Conservation (phyloP, 2,888 invertebrate genomes). For the Hemicrepidius hirtus region DNA sequence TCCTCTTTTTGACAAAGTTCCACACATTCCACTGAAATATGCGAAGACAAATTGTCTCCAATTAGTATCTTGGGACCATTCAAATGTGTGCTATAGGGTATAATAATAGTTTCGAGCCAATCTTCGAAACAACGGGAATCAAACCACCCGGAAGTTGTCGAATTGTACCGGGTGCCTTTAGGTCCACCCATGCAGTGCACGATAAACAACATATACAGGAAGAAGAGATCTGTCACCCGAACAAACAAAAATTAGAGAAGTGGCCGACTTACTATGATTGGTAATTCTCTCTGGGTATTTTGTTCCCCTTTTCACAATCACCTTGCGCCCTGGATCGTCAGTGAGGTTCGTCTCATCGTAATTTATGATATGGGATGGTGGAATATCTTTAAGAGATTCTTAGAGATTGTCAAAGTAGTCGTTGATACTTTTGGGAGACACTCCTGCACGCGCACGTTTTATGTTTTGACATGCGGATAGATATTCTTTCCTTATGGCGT, state of each 20-base stretch:
- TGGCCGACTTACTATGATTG: conserved; percentile 12
- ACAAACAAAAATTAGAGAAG: conserved; percentile 30
- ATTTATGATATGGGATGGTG: too few relatives aligned
- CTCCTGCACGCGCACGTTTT: conserved; percentile 13
- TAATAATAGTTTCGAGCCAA: conserved; percentile 23
- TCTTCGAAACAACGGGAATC: conserved; percentile 23
- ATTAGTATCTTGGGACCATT: conserved; percentile 5
- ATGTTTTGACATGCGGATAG: conserved; percentile 13
- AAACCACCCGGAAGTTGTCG: conserved; percentile 11
- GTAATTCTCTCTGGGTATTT: conserved; percentile 4
- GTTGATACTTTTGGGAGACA: conserved; percentile 9
- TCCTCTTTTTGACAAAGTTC: too few relatives aligned
- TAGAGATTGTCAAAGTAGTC: too few relatives aligned
- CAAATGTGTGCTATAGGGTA: conserved; percentile 18
- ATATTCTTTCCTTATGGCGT: conserved; percentile 13
- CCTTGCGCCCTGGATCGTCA: background rate
- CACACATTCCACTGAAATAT: conserved; percentile 27
- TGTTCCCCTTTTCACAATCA: too few relatives aligned
- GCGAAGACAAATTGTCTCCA: conserved; percentile 25
- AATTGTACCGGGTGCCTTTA: conserved; percentile 24
- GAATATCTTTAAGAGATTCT: conserved; percentile 18
- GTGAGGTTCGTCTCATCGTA: conserved; percentile 14
- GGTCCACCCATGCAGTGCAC: conserved; percentile 25
- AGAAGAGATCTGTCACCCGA: conserved; percentile 23
- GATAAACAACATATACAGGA: conserved; percentile 27